Conservation (phyloP, 64 coral and sea anemone species). For the Trachythela sp. region DNA sequence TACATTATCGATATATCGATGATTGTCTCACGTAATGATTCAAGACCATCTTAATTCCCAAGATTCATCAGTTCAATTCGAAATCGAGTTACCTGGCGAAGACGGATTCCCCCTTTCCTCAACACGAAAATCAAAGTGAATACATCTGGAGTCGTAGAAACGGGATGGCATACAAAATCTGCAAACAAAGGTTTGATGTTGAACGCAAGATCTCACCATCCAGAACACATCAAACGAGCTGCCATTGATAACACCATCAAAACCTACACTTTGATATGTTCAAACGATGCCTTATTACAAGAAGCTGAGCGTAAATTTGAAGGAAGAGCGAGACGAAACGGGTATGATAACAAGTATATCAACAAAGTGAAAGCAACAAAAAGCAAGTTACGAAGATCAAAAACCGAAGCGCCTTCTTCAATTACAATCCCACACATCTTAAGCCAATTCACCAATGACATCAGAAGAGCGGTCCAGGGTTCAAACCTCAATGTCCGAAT, state of each 20-base stretch:
- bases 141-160: slow-evolving; percentile 20
- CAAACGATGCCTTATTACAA: neutral
- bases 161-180: slow-evolving; percentile 6
- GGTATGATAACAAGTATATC: neutral
- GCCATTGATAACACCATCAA: neutral
- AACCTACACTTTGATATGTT: neutral
- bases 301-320: neutral
- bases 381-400: neutral
- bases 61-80: slow-evolving; percentile 8
- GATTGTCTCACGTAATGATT: neutral
- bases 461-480: neutral
- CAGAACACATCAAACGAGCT: slow-evolving; percentile 32
- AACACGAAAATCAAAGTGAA: slow-evolving; percentile 37
- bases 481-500: neutral
- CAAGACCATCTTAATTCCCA: slow-evolving; percentile 3
- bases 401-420: neutral
- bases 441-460: no score
- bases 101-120: slow-evolving; percentile 24
- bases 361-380: neutral
- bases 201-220: slow-evolving; percentile 19
- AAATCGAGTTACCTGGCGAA: slow-evolving; percentile 26
- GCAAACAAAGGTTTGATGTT: slow-evolving; percentile 28
- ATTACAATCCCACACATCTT: neutral
- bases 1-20: neutral
- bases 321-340: neutral